Evolutionary conservation across 2,113 vertebrate genomes (phyloP).

Genomic region (Chrysochloris asiatica): DNA sequence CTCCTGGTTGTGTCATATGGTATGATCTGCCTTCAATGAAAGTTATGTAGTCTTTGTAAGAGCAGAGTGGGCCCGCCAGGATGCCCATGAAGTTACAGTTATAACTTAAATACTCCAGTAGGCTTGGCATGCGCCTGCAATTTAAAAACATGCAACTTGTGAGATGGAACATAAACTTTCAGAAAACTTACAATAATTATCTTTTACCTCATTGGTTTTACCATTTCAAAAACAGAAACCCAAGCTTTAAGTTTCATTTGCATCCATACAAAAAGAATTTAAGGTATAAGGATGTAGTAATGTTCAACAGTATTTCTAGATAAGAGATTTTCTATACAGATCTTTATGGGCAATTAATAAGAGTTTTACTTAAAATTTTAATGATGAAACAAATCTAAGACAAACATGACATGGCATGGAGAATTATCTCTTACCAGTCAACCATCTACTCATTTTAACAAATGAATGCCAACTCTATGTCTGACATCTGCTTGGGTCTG

Average conservation of each 20-base stretch:
- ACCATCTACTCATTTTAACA: neutral
- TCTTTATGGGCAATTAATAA: neutral
- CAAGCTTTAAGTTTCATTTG: neutral
- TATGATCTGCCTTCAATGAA: slow-evolving; percentile 96
- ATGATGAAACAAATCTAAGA: neutral
- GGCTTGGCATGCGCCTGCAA: slow-evolving; percentile 95
- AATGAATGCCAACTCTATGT: fast-evolving
- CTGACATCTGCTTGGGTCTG: neutral
- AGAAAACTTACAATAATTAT: slow-evolving; percentile 8
- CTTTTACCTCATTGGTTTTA: neutral
- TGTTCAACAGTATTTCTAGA: neutral
- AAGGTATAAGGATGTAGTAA: fast-evolving
- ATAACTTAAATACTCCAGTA: slow-evolving; percentile 98
- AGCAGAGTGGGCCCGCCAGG: slow-evolving; percentile 96
- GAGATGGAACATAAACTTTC: slow-evolving; percentile 50
- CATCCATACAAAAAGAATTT: fast-evolving
- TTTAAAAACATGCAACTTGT: slow-evolving; percentile 75
- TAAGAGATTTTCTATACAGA: neutral
- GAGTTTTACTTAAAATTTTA: neutral
- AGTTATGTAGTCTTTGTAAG: slow-evolving; percentile 97
- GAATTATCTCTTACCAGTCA: neutral
- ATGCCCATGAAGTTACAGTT: slow-evolving; percentile 99
- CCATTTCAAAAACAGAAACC: neutral
- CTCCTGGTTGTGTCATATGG: slow-evolving; percentile 87
- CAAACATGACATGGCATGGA: fast-evolving